phyloP scores from a whole-genome alignment of 30 jellyfish, hydroid and myxozoan species.

The Nemopilema nomurai region DNA sequence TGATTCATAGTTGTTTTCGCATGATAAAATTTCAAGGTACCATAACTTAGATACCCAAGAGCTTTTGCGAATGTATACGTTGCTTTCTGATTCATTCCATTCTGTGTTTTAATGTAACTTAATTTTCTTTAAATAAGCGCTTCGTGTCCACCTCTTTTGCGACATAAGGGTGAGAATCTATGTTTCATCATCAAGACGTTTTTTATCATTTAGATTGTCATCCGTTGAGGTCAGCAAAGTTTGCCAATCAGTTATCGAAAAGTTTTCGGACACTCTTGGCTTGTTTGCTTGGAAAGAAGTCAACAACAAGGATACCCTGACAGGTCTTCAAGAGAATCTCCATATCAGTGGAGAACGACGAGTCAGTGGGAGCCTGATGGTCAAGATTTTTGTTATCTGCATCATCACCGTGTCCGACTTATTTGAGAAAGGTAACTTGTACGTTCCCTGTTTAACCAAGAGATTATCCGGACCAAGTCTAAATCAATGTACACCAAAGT shows the following conservation, averaged over 20 bases:
- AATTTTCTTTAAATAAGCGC: no score
- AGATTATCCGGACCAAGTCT: background rate
- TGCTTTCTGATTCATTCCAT: no score
- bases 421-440: constrained; percentile 21
- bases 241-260: constrained; percentile 61
- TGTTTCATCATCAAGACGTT: no score
- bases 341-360: background rate
- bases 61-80: no score
- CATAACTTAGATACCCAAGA: no score
- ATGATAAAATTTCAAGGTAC: no score
- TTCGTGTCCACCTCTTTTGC: no score
- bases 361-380: constrained; percentile 45
- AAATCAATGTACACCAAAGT: background rate
- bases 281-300: constrained; percentile 11
- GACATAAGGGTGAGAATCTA: no score
- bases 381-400: constrained; percentile 61
- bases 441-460: background rate
- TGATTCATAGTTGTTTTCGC: no score
- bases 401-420: constrained; percentile 35
- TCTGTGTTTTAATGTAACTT: no score
- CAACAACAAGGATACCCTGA: background rate
- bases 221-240: constrained; percentile 34
- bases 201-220: constrained; percentile 37
- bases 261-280: constrained; percentile 29
- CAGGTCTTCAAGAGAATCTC: background rate